These are phyloP conservation scores for Carterocephalus palaemon DNA, from an alignment of 2,888 invertebrate species.

Conservation along the genomic window DNA sequence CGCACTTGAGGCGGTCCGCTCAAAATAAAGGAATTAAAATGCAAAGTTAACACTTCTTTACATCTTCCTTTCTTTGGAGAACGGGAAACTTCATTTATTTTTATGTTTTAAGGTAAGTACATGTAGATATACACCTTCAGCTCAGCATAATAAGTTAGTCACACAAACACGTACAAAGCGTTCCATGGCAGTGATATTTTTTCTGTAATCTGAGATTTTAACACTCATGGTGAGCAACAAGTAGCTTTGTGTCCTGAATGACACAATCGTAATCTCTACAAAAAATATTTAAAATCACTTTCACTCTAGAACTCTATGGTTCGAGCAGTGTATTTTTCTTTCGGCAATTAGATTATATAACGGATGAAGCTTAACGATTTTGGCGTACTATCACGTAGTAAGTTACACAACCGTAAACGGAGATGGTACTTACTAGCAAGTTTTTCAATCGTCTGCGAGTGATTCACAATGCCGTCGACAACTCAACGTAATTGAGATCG, in stretches of 20 bases:
- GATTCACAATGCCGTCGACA: conserved; percentile 49
- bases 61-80: too few species aligned
- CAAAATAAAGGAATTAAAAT: too few species aligned
- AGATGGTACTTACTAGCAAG: conserved; percentile 56
- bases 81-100: too few species aligned
- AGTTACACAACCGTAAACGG: conserved; percentile 68
- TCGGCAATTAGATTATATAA: conserved; percentile 73
- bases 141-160: too few species aligned
- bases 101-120: too few species aligned
- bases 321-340: conserved; percentile 50
- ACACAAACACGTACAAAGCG: too few species aligned
- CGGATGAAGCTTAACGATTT: conserved; percentile 49
- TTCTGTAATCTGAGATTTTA: too few species aligned
- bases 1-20: too few species aligned
- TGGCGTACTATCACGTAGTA: conserved; percentile 68
- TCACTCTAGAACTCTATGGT: conserved; percentile 9
- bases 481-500: conserved; percentile 53
- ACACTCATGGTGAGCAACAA: conserved; percentile 3
- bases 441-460: conserved; percentile 57
- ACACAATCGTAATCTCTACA: conserved; percentile 30
- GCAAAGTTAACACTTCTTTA: too few species aligned
- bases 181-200: background rate
- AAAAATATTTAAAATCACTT: conserved; percentile 21
- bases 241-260: conserved; percentile 1
- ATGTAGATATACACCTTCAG: too few species aligned